Percentiles rank a stretch among this genome's conserved stretches.
These are phyloP conservation scores for Pelmatolapia mariae DNA, from an alignment of 2,113 vertebrate genomes.

Conservation along the genomic window DNA sequence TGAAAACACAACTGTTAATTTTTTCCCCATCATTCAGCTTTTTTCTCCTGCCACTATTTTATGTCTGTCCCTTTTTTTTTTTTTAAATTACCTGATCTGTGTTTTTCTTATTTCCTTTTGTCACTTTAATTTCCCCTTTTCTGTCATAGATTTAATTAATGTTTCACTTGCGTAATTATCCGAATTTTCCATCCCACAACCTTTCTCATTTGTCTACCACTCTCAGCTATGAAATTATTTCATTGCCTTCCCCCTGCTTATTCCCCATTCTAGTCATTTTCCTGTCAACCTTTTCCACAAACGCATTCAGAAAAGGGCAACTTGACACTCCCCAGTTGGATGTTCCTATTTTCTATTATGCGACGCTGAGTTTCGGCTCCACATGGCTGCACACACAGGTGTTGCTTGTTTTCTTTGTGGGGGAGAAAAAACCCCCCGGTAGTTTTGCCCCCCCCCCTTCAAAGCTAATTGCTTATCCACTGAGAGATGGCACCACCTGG, in stretches of 20 bases:
- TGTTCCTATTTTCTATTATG: constrained; percentile 18
- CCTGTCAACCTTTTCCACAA: constrained; percentile 10
- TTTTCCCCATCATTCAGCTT: neutral
- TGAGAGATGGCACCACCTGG: constrained; percentile 41
- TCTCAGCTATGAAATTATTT: constrained; percentile 1
- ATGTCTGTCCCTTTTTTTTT: neutral
- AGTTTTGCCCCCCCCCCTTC: constrained; percentile 18
- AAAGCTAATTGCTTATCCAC: constrained; percentile 52
- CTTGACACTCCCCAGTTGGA: constrained; percentile 21
- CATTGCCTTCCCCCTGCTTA: neutral
- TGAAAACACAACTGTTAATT: neutral
- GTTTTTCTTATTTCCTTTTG: neutral
- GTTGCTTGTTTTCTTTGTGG: constrained; percentile 40
- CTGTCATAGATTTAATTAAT: constrained; percentile 12
- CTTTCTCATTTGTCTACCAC: neutral
- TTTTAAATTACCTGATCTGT: neutral
- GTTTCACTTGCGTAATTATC: constrained; percentile 9
- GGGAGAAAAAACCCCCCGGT: neutral
- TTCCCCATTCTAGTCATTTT: constrained; percentile 18
- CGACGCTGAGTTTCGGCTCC: neutral
- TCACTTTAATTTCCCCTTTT: constrained; percentile 1
- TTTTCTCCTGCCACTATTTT: neutral
- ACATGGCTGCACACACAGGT: constrained; percentile 40
- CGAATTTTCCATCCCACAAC: neutral
- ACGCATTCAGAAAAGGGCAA: constrained; percentile 11